Evolutionary conservation across 2,797 vertebrate species (phyloP), one percentile per base, ranked within the genome.

Genomic region (Sphaeramia orbicularis): DNA sequence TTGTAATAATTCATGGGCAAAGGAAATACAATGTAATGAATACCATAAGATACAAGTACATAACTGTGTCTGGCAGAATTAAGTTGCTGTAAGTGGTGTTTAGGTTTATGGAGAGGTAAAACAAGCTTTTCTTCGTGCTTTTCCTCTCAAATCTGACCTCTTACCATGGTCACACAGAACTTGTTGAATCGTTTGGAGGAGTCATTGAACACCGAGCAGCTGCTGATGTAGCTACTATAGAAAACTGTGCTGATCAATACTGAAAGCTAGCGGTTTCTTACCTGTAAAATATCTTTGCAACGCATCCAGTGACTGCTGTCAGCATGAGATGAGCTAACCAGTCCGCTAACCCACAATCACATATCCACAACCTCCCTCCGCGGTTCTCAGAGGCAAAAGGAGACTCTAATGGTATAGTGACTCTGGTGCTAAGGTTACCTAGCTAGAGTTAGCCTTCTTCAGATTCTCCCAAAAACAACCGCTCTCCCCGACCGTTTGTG

Each of bases 381-480:
- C 42, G 73, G 43, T 61, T 59, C 54, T 64, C 57, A 21, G 58
- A 35, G 55, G 51, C 53, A 48, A 51, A 42, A 56, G 19, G 49
- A 77, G 70, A 71, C 72, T 10, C 19, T 27, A 42, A 40, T 43
- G 74, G 49, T 24, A 15, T 24, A 15, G 52, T 48, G 49, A 54
- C 81, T 81, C 60, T 3, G 60, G 15, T 36, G 81, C 82, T 86
- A 85, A 77, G 60, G 73, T 61, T 71, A 71, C 65, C 74, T 63
- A 82, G 83, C 88, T 80, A 27, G 53, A 60, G 64, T 56, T 91
- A 91, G 86, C 88, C 54, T 72, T 72, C 68, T 81, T 80, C 16
- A 30, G 40, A 38, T 71, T 53, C 44, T 41, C 58, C 45, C 32
- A 36, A 73, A 73, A 47, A 51, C 2, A 59, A 27, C 36, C 68